phyloP scores from a whole-genome alignment of 2,888 invertebrate species.

The Dysmachus trigonus region DNA sequence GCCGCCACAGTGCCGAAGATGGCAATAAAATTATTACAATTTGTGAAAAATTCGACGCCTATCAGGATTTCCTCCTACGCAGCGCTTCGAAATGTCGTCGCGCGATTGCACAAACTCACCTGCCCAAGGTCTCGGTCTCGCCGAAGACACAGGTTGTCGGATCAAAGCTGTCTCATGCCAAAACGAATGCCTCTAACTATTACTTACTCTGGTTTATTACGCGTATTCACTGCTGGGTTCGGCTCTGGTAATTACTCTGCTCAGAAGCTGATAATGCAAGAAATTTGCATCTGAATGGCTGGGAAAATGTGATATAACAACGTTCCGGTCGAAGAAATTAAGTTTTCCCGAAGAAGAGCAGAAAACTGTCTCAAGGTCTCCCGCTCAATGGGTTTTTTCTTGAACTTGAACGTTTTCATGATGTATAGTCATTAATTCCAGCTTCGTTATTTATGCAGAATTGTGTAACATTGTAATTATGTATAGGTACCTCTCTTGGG shows the following conservation, averaged over 20 bases:
- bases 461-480: neutral
- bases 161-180: neutral
- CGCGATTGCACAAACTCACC: slow-evolving; percentile 3
- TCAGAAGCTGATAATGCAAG: slow-evolving; percentile 18
- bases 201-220: slow-evolving; percentile 34
- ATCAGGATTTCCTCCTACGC: neutral
- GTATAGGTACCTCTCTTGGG: neutral
- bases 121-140: slow-evolving; percentile 19
- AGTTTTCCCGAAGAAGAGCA: slow-evolving; percentile 34
- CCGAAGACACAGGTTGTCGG: neutral
- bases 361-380: slow-evolving; percentile 39
- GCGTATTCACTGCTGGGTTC: neutral
- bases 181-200: slow-evolving; percentile 10
- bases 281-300: slow-evolving; percentile 36
- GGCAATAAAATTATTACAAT: neutral
- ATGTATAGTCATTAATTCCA: slow-evolving; percentile 19
- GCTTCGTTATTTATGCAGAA: slow-evolving; percentile 24
- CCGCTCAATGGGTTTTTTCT: slow-evolving; percentile 26
- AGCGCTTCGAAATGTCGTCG: neutral
- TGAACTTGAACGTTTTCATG: slow-evolving; percentile 40
- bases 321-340: slow-evolving; percentile 19
- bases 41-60: neutral
- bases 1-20: neutral
- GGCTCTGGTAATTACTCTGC: slow-evolving; percentile 14
- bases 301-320: slow-evolving; percentile 38